A percentile compares a stretch with the other conserved stretches of the same genome.
phyloP scores from a whole-genome alignment of 92 coral and sea anemone species.

The Galaxea fascicularis region DNA sequence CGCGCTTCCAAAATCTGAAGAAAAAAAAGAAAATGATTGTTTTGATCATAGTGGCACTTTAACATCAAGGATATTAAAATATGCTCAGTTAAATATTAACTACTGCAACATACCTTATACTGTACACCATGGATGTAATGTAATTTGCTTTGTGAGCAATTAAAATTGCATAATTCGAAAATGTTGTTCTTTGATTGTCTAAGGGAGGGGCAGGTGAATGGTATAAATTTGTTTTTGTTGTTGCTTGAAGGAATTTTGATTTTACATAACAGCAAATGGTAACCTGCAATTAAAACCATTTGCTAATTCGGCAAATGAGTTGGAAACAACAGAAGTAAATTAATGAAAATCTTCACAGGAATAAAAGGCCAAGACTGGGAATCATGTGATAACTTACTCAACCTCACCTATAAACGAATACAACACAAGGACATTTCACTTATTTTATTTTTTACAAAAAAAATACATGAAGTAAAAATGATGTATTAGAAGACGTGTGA shows the following conservation, averaged over 20 bases:
- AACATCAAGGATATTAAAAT: not conserved
- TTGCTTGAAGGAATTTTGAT: not conserved
- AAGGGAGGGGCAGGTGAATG: not conserved
- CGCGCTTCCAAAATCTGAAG: too few relatives aligned
- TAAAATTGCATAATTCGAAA: not conserved
- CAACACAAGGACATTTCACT: not conserved
- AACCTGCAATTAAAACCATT: too few relatives aligned
- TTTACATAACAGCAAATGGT: too few relatives aligned
- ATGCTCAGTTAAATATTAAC: not conserved
- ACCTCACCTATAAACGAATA: not conserved
- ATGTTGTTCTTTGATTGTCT: not conserved
- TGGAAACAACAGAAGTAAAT: too few relatives aligned
- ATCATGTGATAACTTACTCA: too few relatives aligned
- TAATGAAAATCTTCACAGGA: too few relatives aligned
- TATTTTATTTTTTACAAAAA: constrained; percentile 5
- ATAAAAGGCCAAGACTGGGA: too few relatives aligned
- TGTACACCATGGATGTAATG: not conserved
- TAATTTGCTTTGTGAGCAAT: not conserved
- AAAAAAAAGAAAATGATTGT: too few relatives aligned
- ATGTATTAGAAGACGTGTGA: not conserved
- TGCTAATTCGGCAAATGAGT: too few relatives aligned
- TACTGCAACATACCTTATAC: not conserved
- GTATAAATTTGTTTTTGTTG: too few relatives aligned
- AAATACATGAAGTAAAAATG: not conserved
- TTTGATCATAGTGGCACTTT: too few relatives aligned